These are phyloP conservation scores for Tinea semifulvella DNA, from an alignment of 2,888 invertebrate genomes.

Conservation along the genomic window DNA sequence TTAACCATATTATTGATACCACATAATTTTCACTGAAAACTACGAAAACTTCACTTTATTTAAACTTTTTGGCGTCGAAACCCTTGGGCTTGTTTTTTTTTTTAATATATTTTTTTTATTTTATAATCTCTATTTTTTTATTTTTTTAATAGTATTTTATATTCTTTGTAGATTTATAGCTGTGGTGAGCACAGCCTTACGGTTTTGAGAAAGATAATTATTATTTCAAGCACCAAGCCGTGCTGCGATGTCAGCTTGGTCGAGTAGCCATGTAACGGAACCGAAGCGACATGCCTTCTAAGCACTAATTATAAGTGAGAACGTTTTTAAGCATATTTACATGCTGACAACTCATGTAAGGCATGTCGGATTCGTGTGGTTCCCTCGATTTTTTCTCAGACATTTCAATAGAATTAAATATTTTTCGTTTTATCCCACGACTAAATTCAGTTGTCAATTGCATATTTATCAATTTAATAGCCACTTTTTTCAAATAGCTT, in stretches of 20 bases:
- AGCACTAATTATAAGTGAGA: conserved; percentile 67
- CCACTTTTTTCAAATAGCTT: too few relatives aligned
- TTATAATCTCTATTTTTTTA: too few relatives aligned
- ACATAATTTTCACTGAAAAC: too few relatives aligned
- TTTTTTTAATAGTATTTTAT: too few relatives aligned
- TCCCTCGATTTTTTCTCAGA: conserved; percentile 12
- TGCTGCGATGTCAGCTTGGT: conserved; percentile 24
- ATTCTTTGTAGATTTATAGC: too few relatives aligned
- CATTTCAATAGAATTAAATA: conserved; percentile 12
- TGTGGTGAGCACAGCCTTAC: too few relatives aligned
- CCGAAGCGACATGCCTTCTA: conserved; percentile 62
- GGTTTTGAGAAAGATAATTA: too few relatives aligned
- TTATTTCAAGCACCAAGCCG: conserved; percentile 46
- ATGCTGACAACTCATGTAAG: conserved; percentile 39
- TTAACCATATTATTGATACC: too few relatives aligned
- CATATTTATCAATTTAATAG: not conserved
- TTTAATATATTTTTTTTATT: too few relatives aligned
- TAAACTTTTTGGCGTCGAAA: too few relatives aligned
- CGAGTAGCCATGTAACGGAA: conserved; percentile 57
- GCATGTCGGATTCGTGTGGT: conserved; percentile 13
- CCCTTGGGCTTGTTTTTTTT: too few relatives aligned
- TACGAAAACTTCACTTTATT: too few relatives aligned
- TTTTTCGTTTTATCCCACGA: conserved; percentile 10
- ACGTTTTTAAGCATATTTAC: conserved; percentile 55
- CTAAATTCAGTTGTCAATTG: conserved; percentile 4